phyloP scores from a whole-genome alignment of 64 coral and sea anemone genomes.

The Pocillopora verrucosa region DNA sequence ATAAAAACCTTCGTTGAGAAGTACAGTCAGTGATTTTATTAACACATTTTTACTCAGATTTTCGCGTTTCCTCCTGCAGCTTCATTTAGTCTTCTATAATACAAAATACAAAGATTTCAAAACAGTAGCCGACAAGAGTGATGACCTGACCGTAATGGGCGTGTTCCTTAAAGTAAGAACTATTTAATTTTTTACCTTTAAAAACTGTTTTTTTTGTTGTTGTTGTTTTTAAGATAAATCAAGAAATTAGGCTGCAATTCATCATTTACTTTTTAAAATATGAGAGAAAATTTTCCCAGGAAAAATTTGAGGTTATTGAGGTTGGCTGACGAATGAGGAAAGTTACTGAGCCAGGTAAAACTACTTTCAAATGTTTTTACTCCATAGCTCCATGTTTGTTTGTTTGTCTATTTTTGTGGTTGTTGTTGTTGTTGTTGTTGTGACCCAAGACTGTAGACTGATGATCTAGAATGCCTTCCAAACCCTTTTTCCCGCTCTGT shows the following conservation, averaged over 20 bases:
- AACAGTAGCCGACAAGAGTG: slow-evolving; percentile 26
- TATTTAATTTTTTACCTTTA: neutral
- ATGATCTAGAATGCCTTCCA: no score
- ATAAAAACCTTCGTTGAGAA: no score
- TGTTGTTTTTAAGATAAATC: neutral
- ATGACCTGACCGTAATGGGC: slow-evolving; percentile 53
- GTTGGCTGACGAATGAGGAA: neutral
- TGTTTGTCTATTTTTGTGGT: no score
- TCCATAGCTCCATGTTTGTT: no score
- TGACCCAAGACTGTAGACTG: no score
- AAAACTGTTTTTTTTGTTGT: no score
- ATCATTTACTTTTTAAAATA: neutral
- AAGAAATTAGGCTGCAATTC: neutral
- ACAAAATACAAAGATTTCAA: slow-evolving; percentile 20
- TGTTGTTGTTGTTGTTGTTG: no score
- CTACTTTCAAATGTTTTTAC: neutral
- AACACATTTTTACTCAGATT: no score
- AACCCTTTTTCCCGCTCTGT: no score
- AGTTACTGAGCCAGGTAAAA: neutral
- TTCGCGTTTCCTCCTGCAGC: slow-evolving; percentile 1
- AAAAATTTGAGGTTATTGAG: neutral
- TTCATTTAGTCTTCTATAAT: slow-evolving; percentile 60
- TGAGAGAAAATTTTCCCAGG: neutral
- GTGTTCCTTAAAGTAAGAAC: slow-evolving; percentile 30
- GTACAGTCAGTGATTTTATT: no score